phyloP scores from a whole-genome alignment of 1,140 invertebrate species.

The Zaprionus kolodkinae region DNA sequence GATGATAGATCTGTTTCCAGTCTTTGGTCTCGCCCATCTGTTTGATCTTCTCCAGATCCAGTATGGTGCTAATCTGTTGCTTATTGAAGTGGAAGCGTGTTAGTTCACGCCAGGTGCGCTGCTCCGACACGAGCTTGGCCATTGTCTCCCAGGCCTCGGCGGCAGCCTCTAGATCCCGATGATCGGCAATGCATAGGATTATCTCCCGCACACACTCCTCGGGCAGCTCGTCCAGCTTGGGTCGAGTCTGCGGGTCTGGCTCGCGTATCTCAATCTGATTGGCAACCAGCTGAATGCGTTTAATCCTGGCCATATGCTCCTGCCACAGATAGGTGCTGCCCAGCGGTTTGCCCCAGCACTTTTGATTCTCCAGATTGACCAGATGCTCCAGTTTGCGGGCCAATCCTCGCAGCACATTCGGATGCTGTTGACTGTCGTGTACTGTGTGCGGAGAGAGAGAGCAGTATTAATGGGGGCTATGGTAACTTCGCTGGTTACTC shows the following conservation, averaged over 20 bases:
- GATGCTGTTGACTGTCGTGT: constrained; percentile 94
- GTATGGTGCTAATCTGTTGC: constrained; percentile 91
- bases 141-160: constrained; percentile 88
- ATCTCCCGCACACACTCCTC: constrained; percentile 97
- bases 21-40: constrained; percentile 85
- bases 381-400: constrained; percentile 90
- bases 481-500: neutral
- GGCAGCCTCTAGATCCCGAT: constrained; percentile 91
- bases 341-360: constrained; percentile 94
- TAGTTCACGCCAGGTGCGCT: constrained; percentile 95
- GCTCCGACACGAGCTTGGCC: constrained; percentile 93
- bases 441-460: constrained; percentile 85
- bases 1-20: constrained; percentile 91
- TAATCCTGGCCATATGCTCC: constrained; percentile 92
- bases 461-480: too few relatives aligned
- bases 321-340: constrained; percentile 95
- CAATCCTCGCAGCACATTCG: constrained; percentile 91
- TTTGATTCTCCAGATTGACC: constrained; percentile 86
- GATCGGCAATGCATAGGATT: constrained; percentile 94
- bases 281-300: constrained; percentile 92
- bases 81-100: constrained; percentile 96
- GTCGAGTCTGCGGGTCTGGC: constrained; percentile 92
- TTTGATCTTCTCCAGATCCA: constrained; percentile 85
- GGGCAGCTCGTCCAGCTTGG: constrained; percentile 95
- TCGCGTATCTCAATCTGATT: constrained; percentile 91